A percentile compares a stretch with the other conserved stretches of the same genome.
Evolutionary conservation across 2,113 vertebrate species (phyloP).

Genomic region (Lichenostomus cassidix): DNA sequence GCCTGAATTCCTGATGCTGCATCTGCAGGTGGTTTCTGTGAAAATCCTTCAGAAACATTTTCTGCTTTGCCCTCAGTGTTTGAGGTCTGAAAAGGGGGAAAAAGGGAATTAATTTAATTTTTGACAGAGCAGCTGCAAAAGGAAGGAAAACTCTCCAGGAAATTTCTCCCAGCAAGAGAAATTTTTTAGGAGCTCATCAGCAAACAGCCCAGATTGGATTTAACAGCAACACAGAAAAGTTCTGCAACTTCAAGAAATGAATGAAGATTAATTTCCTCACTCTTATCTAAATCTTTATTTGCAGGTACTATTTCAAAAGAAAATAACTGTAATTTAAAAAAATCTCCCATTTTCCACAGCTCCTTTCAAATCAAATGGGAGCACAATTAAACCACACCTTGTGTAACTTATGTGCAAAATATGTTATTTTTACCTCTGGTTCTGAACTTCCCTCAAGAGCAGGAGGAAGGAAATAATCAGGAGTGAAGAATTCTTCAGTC

Average conservation of each 20-base stretch:
- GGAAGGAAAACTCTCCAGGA: neutral
- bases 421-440: slow-evolving; percentile 56
- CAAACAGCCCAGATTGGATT: neutral
- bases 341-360: neutral
- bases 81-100: slow-evolving; percentile 31
- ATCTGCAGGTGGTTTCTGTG: neutral
- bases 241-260: neutral
- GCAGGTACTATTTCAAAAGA: neutral
- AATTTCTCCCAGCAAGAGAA: neutral
- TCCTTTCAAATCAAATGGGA: neutral
- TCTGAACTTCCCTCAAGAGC: slow-evolving; percentile 23
- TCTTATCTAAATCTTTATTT: neutral
- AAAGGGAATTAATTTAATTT: neutral
- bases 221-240: neutral
- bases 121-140: neutral
- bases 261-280: neutral
- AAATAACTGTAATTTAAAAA: neutral
- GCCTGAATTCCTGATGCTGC: neutral
- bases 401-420: neutral
- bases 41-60: neutral
- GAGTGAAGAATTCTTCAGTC: slow-evolving; percentile 71
- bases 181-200: neutral
- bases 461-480: slow-evolving; percentile 35
- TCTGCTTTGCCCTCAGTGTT: slow-evolving; percentile 18
- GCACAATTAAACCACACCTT: neutral